Percentiles rank a stretch among this genome's conserved stretches.
Conservation (phyloP, 2,797 vertebrate genomes). For the Moxostoma hubbsi region DNA sequence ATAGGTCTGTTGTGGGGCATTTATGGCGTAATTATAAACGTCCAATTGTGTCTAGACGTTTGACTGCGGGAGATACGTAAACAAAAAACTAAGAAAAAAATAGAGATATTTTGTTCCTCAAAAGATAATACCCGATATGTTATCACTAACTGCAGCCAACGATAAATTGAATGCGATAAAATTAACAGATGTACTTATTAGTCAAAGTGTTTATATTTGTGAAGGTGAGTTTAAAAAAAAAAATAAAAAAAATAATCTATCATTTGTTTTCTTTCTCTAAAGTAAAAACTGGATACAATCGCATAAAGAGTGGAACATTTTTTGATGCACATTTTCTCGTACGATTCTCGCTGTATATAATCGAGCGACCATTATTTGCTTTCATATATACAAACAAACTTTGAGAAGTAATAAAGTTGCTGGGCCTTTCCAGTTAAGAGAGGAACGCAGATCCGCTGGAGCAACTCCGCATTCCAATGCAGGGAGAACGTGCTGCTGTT, state of each 20-base stretch:
- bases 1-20: not conserved
- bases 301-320: not conserved
- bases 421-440: slow-evolving; percentile 62
- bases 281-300: not conserved
- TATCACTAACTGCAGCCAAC: not conserved
- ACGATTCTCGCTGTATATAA: not conserved
- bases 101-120: slow-evolving; percentile 1
- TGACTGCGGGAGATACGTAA: not conserved
- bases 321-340: not conserved
- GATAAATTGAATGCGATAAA: not conserved
- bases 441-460: slow-evolving; percentile 59
- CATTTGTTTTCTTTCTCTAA: not conserved
- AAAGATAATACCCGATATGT: not conserved
- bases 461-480: slow-evolving; percentile 67
- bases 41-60: not conserved
- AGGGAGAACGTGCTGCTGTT: slow-evolving; percentile 52
- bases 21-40: not conserved
- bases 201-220: not conserved
- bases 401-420: slow-evolving; percentile 8
- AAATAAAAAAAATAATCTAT: not conserved
- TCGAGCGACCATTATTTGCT: not conserved
- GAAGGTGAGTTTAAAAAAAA: not conserved
- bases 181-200: not conserved
- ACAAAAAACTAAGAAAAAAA: not conserved
- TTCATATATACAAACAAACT: not conserved